Evolutionary conservation across 53 echinoderm and acorn worm species (phyloP).

Genomic region (Temnopleurus reevesii): DNA sequence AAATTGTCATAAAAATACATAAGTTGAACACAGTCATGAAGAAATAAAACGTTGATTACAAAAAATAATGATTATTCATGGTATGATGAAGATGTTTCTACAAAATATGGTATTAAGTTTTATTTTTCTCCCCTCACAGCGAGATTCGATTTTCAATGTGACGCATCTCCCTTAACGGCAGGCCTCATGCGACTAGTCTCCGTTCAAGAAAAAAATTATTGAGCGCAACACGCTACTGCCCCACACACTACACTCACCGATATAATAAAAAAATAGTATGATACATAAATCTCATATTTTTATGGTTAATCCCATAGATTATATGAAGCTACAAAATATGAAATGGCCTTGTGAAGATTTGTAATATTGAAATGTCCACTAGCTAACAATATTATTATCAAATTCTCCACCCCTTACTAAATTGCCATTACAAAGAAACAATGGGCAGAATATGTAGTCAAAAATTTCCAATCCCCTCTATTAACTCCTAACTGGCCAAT

Average conservation of each 20-base stretch:
- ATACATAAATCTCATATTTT: background rate
- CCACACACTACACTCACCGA: constrained; percentile 44
- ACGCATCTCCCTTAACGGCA: constrained; percentile 47
- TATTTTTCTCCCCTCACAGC: background rate
- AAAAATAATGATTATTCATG: constrained; percentile 25
- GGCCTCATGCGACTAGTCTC: constrained; percentile 57
- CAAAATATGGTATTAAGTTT: background rate
- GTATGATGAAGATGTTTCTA: constrained; percentile 15
- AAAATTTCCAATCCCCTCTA: no score
- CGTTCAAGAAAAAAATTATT: background rate
- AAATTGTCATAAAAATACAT: constrained; percentile 20
- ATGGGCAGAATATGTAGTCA: no score
- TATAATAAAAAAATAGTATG: background rate
- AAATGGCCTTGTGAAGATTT: no score
- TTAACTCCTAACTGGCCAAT: no score
- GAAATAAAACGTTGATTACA: constrained; percentile 21
- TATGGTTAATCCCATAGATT: no score
- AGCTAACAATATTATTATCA: no score
- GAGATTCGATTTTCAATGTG: background rate
- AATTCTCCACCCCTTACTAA: no score
- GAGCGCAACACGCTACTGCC: constrained; percentile 51
- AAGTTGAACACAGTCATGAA: constrained; percentile 12
- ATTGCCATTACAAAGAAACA: no score
- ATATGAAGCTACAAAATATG: no score
- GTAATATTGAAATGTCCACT: no score